phyloP scores from a whole-genome alignment of 92 coral and sea anemone genomes.

The Siderastrea radians region DNA sequence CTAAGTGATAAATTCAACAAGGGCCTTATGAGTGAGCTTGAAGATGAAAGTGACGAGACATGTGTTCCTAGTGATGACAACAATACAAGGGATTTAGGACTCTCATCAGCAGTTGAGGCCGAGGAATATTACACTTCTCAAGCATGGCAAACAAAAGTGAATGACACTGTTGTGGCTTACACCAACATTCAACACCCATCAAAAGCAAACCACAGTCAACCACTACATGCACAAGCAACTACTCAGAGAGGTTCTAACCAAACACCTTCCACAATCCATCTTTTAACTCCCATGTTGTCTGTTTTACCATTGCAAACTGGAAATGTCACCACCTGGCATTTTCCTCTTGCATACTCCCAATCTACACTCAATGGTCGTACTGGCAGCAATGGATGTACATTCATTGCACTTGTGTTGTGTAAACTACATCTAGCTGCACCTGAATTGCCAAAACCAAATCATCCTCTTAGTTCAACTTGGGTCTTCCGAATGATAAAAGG shows the following conservation, averaged over 20 bases:
- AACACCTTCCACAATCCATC: background rate
- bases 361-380: conserved; percentile 20
- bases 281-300: background rate
- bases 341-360: conserved; percentile 21
- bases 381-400: conserved; percentile 25
- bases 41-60: conserved; percentile 16
- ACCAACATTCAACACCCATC: background rate
- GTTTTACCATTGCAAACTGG: conserved; percentile 7
- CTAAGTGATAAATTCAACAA: conserved; percentile 28
- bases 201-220: background rate
- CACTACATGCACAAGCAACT: background rate
- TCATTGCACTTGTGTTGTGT: conserved; percentile 33
- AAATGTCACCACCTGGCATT: conserved; percentile 30
- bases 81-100: conserved; percentile 2
- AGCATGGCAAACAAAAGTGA: conserved; percentile 3
- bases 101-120: conserved; percentile 25
- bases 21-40: conserved; percentile 8
- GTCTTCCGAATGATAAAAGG: conserved; percentile 33
- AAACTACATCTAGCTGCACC: conserved; percentile 47
- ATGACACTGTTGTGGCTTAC: background rate
- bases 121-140: conserved; percentile 25
- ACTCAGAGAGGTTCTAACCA: background rate
- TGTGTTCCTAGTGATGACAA: conserved; percentile 13
- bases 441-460: conserved; percentile 34
- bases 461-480: conserved; percentile 37